Evolutionary conservation across 64 coral and sea anemone genomes (phyloP).

Genomic region (Astreopora myriophthalma): DNA sequence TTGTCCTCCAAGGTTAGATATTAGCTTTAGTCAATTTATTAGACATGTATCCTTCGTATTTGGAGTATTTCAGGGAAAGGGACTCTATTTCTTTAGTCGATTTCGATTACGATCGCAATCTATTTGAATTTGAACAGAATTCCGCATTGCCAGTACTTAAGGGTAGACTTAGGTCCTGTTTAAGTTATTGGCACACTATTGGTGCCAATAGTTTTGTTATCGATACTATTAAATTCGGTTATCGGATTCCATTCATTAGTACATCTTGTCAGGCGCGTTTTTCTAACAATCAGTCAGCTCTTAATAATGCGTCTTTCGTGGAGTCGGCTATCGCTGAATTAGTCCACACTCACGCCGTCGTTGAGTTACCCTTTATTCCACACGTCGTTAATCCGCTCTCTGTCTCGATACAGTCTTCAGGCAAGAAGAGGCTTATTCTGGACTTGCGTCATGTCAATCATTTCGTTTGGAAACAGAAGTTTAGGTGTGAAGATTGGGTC

Average conservation of each 20-base stretch:
- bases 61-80: slow-evolving; percentile 1
- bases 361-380: slow-evolving; percentile 23
- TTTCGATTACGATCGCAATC: slow-evolving; percentile 28
- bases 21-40: neutral
- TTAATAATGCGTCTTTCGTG: neutral
- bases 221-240: slow-evolving; percentile 20
- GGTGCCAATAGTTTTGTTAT: slow-evolving; percentile 8
- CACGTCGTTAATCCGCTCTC: slow-evolving; percentile 41
- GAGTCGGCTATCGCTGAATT: slow-evolving; percentile 29
- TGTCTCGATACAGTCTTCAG: slow-evolving; percentile 15
- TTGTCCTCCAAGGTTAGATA: neutral
- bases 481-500: neutral
- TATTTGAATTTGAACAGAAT: slow-evolving; percentile 13
- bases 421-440: slow-evolving; percentile 31
- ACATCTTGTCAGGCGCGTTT: neutral
- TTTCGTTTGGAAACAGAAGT: neutral
- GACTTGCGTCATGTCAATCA: slow-evolving; percentile 34
- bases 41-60: slow-evolving; percentile 2
- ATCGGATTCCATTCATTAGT: neutral
- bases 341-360: neutral
- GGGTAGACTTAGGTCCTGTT: slow-evolving; percentile 3
- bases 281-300: slow-evolving; percentile 19
- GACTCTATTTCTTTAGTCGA: slow-evolving; percentile 11
- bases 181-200: slow-evolving; percentile 18
- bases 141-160: slow-evolving; percentile 12